Conservation (phyloP, 2,113 vertebrate species). For the Felis chaus region DNA sequence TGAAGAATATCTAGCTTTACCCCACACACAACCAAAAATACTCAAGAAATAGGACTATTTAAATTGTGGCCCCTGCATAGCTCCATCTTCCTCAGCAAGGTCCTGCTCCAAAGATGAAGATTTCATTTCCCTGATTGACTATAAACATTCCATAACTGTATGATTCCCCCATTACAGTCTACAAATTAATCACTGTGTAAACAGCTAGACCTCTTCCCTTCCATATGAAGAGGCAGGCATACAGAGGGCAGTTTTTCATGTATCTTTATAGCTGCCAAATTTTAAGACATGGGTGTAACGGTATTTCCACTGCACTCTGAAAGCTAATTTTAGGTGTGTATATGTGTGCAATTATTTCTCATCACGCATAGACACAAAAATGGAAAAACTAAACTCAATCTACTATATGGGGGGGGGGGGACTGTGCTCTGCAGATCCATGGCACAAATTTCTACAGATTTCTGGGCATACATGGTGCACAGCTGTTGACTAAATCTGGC, state of each 20-base stretch:
- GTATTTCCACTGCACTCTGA: not conserved
- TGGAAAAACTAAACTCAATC: constrained; percentile 22
- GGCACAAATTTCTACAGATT: constrained; percentile 76
- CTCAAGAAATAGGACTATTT: not conserved
- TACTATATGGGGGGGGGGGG: constrained; percentile 55
- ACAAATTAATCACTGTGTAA: constrained; percentile 41
- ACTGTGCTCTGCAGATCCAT: constrained; percentile 41
- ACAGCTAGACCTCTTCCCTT: constrained; percentile 12
- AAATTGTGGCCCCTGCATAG: not conserved
- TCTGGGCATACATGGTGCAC: constrained; percentile 82
- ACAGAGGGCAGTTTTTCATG: not conserved
- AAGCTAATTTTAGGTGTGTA: constrained; percentile 16
- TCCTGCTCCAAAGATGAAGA: not conserved
- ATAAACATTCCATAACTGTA: not conserved
- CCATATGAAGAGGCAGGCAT: not conserved
- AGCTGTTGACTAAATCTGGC: constrained; percentile 84
- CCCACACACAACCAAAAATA: not conserved
- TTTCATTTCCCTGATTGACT: not conserved
- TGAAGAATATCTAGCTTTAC: not conserved
- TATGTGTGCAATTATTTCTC: not conserved
- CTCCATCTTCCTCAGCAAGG: not conserved
- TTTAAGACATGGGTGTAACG: not conserved
- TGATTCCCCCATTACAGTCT: not conserved
- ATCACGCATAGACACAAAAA: not conserved
- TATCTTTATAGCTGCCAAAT: not conserved